Base-by-base conservation (phyloP, 2,888 invertebrate species). In the Leptopilina myrica region DNA sequence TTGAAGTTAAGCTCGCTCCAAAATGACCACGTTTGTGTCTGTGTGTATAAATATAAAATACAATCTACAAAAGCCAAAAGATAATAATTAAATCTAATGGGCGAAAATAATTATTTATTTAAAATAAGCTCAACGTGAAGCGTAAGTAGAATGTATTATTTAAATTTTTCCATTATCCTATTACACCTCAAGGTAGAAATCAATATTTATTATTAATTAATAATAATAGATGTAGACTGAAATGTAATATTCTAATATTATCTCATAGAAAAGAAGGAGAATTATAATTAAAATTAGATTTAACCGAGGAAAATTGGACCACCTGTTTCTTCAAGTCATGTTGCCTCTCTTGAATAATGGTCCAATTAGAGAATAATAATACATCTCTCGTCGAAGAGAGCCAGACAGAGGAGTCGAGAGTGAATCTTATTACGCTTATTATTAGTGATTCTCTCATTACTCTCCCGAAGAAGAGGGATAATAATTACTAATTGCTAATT, bases 331-430 rank as follows among this genome's bases (percentile, higher is more conserved):
- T 67, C 49, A 12, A 49, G 67, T 67, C 67, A 67, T 49, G 20
- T 49, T 15, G 26, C 62, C 80, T 86, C 86, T 85, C 84, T 84
- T 84, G 88, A 88, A 86, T 87, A 87, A 87, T 87, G 85, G 86
- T 78, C 87, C 86, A 87, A 87, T 87, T 87, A 87, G 84, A 85
- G 86, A 84, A 87, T 88, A 88, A 87, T 88, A 84, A 87, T 85
- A 86, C 84, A 83, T 83, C 84, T 66, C 43, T 12, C 14, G 26
- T 69, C 69, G 62, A 62, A 62, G 62, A 62, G 62, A 43, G 62
- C 15, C 62, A 62, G 62, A 62, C 62, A 62, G 20, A 15, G 20
- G 46, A 69, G 49, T 26, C 7, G 69, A 53, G 12, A 12, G 69
- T 26, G 69, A 53, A 69, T 69, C 69, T 69, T 69, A 26, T 20